These are phyloP conservation scores for Heliconius aoede DNA, from an alignment of 2,888 invertebrate genomes.

Conservation along the genomic window DNA sequence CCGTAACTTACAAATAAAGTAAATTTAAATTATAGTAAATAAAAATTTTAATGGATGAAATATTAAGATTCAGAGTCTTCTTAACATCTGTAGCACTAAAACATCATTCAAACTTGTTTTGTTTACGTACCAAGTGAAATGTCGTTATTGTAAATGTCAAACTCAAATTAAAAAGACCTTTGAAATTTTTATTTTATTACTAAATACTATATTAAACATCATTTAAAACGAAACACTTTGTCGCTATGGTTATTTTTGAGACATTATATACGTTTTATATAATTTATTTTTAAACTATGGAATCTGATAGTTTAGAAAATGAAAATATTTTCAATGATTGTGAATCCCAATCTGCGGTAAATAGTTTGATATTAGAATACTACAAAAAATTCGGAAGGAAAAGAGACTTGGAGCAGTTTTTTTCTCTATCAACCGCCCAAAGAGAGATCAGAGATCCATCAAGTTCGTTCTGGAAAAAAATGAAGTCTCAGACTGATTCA, in stretches of 20 bases:
- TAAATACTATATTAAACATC: slow-evolving; percentile 12
- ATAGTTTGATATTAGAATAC: slow-evolving; percentile 84
- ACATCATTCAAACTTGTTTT: slow-evolving; percentile 34
- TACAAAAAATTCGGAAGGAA: slow-evolving; percentile 87
- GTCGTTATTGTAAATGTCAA: slow-evolving; percentile 41
- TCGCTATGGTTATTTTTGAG: slow-evolving; percentile 37
- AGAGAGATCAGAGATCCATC: slow-evolving; percentile 71
- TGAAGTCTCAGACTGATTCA: slow-evolving; percentile 73
- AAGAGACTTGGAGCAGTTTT: slow-evolving; percentile 87
- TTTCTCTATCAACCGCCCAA: slow-evolving; percentile 80
- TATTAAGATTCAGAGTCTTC: neutral
- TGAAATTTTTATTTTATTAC: slow-evolving; percentile 30
- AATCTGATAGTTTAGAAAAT: slow-evolving; percentile 55
- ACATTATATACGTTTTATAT: slow-evolving; percentile 28
- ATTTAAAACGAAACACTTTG: slow-evolving; percentile 21
- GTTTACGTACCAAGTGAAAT: slow-evolving; percentile 37
- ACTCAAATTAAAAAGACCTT: slow-evolving; percentile 30
- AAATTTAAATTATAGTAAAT: no score
- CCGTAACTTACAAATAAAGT: neutral
- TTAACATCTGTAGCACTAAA: neutral
- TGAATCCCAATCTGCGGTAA: slow-evolving; percentile 61
- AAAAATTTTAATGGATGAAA: neutral
- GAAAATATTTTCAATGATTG: slow-evolving; percentile 34
- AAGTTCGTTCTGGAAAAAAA: slow-evolving; percentile 75
- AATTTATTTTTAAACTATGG: slow-evolving; percentile 57